Base-by-base conservation (phyloP, 2,113 vertebrate genomes). In the Lampris megalopsis region DNA sequence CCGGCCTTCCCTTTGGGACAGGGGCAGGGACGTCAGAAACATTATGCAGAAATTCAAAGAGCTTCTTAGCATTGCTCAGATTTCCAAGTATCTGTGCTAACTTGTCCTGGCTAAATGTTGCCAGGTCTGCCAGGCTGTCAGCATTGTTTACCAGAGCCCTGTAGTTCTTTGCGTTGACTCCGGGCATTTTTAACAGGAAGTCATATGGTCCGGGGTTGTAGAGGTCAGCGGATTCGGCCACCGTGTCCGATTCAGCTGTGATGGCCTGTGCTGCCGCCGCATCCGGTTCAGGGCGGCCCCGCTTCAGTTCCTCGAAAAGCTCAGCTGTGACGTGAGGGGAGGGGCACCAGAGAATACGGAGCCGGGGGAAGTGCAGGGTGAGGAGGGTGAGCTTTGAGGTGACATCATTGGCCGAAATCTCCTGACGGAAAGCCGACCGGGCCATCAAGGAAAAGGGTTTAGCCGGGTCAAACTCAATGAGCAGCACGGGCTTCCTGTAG, bases 261-360 rank as follows among this genome's bases (percentile, higher is more conserved):
- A 99, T 42, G 0, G 97, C 97, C 92, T 95, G 88, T 0, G 97
- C 97, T 0, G 91, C 90, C 0, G 93, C 71, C 0, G 96, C 95
- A 0, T 98, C 92, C 0, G 98, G 98, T 2, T 99, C 96, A 0
- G 86, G 72, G 2, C 93, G 91, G 53, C 95, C 96, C 0, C 90
- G 89, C 69, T 99, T 99, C 59, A 99, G 85, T 36, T 98, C 98
- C 76, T 96, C 91, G 65, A 99, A 99, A 7, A 99, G 84, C 59
- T 99, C 96, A 0, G 97, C 97, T 0, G 98, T 97, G 58, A 91
- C 94, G 0, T 99, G 94, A 0, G 98, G 98, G 1, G 98, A 99
- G 0, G 97, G 95, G 81, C 98, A 98, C 98, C 98, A 99, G 54
- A 99, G 95, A 3, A 99, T 88, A 0, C 98, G 95, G 2, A 99